A percentile compares a stretch with the other conserved stretches of the same genome.
These are phyloP conservation scores for Pseudomyrmex flavicornis DNA, from an alignment of 1,140 invertebrate genomes.

Conservation along the genomic window DNA sequence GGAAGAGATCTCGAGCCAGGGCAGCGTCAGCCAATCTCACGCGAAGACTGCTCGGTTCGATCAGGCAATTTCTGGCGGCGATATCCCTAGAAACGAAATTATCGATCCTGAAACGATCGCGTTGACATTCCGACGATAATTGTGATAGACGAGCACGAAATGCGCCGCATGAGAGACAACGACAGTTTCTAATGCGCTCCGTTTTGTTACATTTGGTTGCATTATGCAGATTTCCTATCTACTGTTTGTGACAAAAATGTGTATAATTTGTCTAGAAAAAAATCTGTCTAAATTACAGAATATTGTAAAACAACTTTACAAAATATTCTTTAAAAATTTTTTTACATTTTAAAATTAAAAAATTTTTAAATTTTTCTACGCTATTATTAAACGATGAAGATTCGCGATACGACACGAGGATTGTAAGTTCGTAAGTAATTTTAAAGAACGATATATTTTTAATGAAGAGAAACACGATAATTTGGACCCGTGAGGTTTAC, in stretches of 20 bases:
- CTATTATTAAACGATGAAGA: too few relatives aligned
- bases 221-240: background rate
- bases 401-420: too few relatives aligned
- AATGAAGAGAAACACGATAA: background rate
- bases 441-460: too few relatives aligned
- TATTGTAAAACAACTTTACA: too few relatives aligned
- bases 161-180: background rate
- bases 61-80: constrained; percentile 95
- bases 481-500: constrained; percentile 60
- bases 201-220: background rate
- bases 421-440: too few relatives aligned
- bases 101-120: constrained; percentile 32
- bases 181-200: background rate
- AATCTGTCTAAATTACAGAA: too few relatives aligned
- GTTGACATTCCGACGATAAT: constrained; percentile 8
- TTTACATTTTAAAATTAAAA: too few relatives aligned
- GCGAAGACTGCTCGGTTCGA: constrained; percentile 88
- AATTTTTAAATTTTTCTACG: too few relatives aligned
- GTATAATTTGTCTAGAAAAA: too few relatives aligned
- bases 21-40: constrained; percentile 96
- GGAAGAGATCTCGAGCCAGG: constrained; percentile 95
- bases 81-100: constrained; percentile 88
- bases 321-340: too few relatives aligned
- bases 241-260: too few relatives aligned
- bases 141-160: background rate